These are phyloP conservation scores for Harpagus bidentatus DNA, from an alignment of 2,113 vertebrate genomes.

Conservation along the genomic window DNA sequence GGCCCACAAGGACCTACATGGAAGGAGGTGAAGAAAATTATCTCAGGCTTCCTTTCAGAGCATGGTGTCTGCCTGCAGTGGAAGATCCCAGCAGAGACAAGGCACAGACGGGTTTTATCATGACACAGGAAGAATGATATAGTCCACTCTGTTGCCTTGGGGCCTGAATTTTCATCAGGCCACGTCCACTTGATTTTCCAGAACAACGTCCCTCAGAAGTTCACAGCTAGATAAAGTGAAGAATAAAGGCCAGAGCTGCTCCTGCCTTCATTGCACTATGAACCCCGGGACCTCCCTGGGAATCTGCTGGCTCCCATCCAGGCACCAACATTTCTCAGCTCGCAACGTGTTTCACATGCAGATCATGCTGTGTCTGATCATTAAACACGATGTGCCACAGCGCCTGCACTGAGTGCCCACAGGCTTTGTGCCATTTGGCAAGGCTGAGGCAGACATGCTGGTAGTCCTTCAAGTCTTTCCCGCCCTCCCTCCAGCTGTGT, in stretches of 20 bases:
- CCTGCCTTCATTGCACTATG: fast-evolving
- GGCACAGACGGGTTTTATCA: not conserved
- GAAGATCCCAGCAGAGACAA: not conserved
- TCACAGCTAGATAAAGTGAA: not conserved
- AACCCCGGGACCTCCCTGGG: not conserved
- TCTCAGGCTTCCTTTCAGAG: not conserved
- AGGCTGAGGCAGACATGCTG: not conserved
- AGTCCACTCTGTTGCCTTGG: not conserved
- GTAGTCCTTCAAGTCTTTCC: not conserved
- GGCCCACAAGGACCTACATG: not conserved
- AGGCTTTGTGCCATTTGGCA: not conserved
- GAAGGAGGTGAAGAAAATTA: not conserved
- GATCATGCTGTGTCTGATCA: fast-evolving
- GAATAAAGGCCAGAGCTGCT: not conserved
- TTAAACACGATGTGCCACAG: not conserved
- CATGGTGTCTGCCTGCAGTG: not conserved
- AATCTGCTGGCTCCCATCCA: not conserved
- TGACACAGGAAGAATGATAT: not conserved
- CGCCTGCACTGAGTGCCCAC: fast-evolving
- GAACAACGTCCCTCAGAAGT: not conserved
- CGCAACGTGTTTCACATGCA: fast-evolving
- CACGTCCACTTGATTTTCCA: not conserved
- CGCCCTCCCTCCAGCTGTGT: not conserved
- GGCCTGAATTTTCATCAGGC: not conserved
- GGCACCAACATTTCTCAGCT: not conserved